Evolutionary conservation across 2,888 invertebrate genomes (phyloP), one percentile per base, ranked within the genome.

Genomic region (Steinernema scapterisci): DNA sequence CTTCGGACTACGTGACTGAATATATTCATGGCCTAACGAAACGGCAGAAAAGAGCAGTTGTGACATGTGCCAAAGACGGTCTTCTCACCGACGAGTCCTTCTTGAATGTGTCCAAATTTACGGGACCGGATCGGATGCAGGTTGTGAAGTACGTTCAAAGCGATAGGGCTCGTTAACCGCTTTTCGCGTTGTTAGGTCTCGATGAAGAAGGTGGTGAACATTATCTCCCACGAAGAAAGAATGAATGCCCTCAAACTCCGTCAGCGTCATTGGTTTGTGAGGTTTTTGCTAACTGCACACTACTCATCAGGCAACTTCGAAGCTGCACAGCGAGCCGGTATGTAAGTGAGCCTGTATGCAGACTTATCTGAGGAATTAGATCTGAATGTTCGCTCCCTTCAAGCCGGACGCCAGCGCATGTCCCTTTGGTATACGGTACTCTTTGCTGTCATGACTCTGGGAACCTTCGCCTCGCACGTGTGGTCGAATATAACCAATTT

Each of bases 401-500:
- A 77, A 9, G 78, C 79, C 7, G 80, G 80, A 9, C 71, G 83
- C n/a, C 80, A 75, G 63, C 82, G 81, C 9, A 80, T 83, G 83
- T 80, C 83, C 0, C 76, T 83, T 11, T 83, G 81, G 80, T 83
- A 82, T 72, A 82, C 83, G 0, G 25, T 83, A 9, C 63, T 80
- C 0, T 83, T 83, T 70, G 76, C 80, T 19, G 70, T 82, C n/a
- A 82, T 82, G 81, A 82, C 81, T 0, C 51, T 83, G 46, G 78
- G 76, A 16, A 83, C 83, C 11, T 79, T 82, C 73, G 77, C 75
- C 11, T 81, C 82, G n/a, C 83, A 83, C 48, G 78, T 83, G 43
- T 83, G 83, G 83, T 82, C 80, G n/a, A 83, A 83, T 73, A 79
- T 79, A 25, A 80, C 81, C 19, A 83, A 83, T 74, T 83, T 75